Base-by-base conservation (phyloP, 2,888 invertebrate genomes). In the Meliscaeva auricollis region DNA sequence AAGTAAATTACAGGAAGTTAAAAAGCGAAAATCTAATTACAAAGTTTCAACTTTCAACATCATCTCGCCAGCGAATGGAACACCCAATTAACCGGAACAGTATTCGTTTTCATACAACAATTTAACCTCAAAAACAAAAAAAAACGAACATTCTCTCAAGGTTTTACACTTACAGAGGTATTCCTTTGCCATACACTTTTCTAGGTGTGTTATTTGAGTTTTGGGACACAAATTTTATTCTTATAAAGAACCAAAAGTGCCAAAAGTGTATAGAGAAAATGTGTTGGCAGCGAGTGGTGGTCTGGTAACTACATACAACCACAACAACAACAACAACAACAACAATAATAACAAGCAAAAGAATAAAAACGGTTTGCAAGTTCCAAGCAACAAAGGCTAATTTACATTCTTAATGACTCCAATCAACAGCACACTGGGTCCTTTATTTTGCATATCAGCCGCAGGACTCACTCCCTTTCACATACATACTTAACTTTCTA, bases 331-430 rank as follows among this genome's bases (percentile, higher is more conserved):
- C n/a, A n/a, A n/a, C n/a, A n/a, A n/a, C n/a, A 46, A 46, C 35
- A 20, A 6, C 4, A 56, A 3, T 5, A 3, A 2, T 17, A 35
- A 38, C 9, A 62, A 32, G 30, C 13, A 38, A 9, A 26, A 66
- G 52, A 75, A 85, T 72, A 73, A 76, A 79, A 76, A 76, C 35
- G 35, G 35, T 20, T 50, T 22, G 13, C 44, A 50, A 62, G 30
- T 38, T 46, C 80, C 76, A 54, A 81, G 48, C 75, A 84, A 80
- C 84, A 72, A 80, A 84, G 76, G 75, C 81, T 85, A 85, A 85
- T 85, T 85, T 85, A 85, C 85, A 85, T 85, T 81, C 85, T 81
- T 85, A 85, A 85, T 85, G 85, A 85, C 68, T 73, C 85, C 81
- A 81, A 85, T 85, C 85, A 85, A 85, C 85, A 81, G 68, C 81